Percentiles rank a stretch among this genome's conserved stretches.
Conservation (phyloP, 2,797 vertebrate species). For the Enteromius thamalakanensis region DNA sequence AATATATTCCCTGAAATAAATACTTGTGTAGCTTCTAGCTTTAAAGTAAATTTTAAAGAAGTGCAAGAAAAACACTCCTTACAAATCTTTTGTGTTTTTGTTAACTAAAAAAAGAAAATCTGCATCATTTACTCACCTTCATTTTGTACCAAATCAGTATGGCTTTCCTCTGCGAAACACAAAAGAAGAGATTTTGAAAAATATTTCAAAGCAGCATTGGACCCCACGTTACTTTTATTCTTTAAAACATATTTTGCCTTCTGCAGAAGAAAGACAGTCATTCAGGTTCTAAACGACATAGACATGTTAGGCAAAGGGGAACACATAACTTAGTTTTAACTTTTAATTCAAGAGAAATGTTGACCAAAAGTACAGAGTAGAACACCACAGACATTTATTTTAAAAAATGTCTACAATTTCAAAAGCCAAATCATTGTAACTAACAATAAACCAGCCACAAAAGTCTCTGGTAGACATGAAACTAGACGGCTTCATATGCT, state of each 20-base stretch:
- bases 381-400: neutral
- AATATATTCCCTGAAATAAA: neutral
- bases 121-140: neutral
- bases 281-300: neutral
- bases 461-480: conserved; percentile 1
- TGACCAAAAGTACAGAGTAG: neutral
- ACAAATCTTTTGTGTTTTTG: neutral
- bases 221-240: neutral
- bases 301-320: neutral
- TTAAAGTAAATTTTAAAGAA: neutral
- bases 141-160: neutral
- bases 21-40: neutral
- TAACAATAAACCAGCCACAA: conserved; percentile 11
- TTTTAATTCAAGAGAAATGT: conserved; percentile 45
- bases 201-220: neutral
- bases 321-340: neutral
- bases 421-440: neutral
- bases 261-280: neutral
- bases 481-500: neutral
- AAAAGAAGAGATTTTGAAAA: neutral
- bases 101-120: neutral
- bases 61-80: neutral
- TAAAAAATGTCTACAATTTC: conserved; percentile 9
- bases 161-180: neutral
- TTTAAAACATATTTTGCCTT: neutral